These are phyloP conservation scores for Volucella bombylans DNA, from an alignment of 2,888 invertebrate species.

Conservation along the genomic window DNA sequence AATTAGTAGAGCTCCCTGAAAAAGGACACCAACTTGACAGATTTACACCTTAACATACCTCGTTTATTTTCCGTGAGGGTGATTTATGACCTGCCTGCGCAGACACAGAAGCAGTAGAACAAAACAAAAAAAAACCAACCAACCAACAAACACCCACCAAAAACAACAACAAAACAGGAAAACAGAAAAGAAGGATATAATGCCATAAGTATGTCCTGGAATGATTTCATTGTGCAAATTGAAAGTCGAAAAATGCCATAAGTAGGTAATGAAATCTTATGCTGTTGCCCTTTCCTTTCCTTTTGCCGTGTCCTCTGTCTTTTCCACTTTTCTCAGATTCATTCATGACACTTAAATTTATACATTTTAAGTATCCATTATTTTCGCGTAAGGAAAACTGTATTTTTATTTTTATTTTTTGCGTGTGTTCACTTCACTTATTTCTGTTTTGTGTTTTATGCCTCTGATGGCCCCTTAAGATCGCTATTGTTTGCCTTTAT, in stretches of 20 bases:
- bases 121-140: slow-evolving; percentile 11
- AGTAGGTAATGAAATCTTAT: slow-evolving; percentile 70
- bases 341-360: slow-evolving; percentile 69
- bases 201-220: slow-evolving; percentile 73
- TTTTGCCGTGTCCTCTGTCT: slow-evolving; percentile 2
- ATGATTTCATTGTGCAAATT: slow-evolving; percentile 73
- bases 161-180: background rate
- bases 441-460: slow-evolving; percentile 1
- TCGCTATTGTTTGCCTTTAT: background rate
- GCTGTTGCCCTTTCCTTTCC: slow-evolving; percentile 68
- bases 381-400: slow-evolving; percentile 36
- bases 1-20: slow-evolving; percentile 73
- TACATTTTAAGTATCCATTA: slow-evolving; percentile 63
- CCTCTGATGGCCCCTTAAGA: slow-evolving; percentile 1
- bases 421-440: slow-evolving; percentile 13
- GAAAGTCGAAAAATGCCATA: slow-evolving; percentile 65
- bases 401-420: slow-evolving; percentile 19
- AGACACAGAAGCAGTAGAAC: slow-evolving; percentile 35
- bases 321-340: slow-evolving; percentile 39
- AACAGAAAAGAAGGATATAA: slow-evolving; percentile 65
- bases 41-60: slow-evolving; percentile 74
- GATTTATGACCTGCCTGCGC: slow-evolving; percentile 69
- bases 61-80: slow-evolving; percentile 73
- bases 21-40: slow-evolving; percentile 74
- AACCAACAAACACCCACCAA: too few species aligned